Percentiles rank a stretch among this genome's conserved stretches.
Evolutionary conservation across 2,888 invertebrate species (phyloP).

Genomic region (Pterostichus madidus): DNA sequence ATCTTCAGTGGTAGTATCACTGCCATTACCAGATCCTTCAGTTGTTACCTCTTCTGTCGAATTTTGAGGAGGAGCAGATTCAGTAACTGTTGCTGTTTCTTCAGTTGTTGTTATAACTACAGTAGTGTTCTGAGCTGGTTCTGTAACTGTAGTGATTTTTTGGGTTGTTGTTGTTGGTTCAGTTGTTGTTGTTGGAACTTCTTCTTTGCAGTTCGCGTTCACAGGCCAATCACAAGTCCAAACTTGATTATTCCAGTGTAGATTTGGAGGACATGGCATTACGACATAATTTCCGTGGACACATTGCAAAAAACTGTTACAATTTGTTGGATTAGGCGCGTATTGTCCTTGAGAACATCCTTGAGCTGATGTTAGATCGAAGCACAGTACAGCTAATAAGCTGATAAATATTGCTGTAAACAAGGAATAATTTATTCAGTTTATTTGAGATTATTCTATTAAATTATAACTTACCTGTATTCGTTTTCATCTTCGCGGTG

Average conservation of each 20-base stretch:
- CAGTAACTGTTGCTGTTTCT: no score
- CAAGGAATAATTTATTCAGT: background rate
- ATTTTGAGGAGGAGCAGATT: no score
- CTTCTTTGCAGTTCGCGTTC: conserved; percentile 54
- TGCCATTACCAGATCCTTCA: background rate
- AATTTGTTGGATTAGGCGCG: conserved; percentile 46
- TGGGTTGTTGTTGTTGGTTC: conserved; percentile 32
- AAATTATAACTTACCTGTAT: conserved; percentile 50
- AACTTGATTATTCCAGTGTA: conserved; percentile 53
- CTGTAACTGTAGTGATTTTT: conserved; percentile 17
- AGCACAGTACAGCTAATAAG: conserved; percentile 22
- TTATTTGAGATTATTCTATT: background rate
- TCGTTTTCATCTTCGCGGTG: conserved; percentile 34
- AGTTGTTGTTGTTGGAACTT: conserved; percentile 19
- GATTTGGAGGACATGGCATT: conserved; percentile 52
- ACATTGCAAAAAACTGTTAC: conserved; percentile 58
- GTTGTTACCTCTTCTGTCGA: conserved; percentile 25
- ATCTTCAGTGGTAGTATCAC: conserved; percentile 2
- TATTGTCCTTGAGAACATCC: conserved; percentile 34
- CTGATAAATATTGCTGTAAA: conserved; percentile 9
- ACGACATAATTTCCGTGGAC: conserved; percentile 42
- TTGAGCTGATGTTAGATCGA: conserved; percentile 35
- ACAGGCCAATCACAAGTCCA: conserved; percentile 47
- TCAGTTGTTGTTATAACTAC: no score
- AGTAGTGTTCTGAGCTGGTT: background rate